Evolutionary conservation across 2,888 invertebrate genomes (phyloP).

Genomic region (Tenthredo amoena): DNA sequence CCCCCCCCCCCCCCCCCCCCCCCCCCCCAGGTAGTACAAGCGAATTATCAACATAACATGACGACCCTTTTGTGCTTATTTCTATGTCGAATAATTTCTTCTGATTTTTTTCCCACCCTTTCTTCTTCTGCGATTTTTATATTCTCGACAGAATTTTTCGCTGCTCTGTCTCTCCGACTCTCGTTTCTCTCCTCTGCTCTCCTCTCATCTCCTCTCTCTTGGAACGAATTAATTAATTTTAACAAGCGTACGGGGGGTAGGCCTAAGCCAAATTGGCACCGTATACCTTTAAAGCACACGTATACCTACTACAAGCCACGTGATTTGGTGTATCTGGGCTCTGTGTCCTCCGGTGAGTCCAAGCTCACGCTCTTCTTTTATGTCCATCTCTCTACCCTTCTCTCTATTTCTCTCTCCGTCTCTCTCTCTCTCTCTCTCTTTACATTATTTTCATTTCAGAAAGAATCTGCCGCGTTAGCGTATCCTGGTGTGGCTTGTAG

Average conservation of each 20-base stretch:
- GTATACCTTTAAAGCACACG: constrained; percentile 38
- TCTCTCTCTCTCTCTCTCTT: constrained; percentile 20
- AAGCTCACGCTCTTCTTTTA: constrained; percentile 36
- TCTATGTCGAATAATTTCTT: background rate
- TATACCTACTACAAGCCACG: background rate
- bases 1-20: background rate
- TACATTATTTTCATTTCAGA: constrained; percentile 49
- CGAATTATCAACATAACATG: background rate
- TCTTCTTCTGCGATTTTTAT: background rate
- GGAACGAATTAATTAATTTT: constrained; percentile 46
- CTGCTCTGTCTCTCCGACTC: background rate
- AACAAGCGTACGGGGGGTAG: constrained; percentile 45
- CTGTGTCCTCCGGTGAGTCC: constrained; percentile 19
- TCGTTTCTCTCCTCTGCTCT: background rate
- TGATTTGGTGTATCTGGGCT: constrained; percentile 8
- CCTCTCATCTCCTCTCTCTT: background rate
- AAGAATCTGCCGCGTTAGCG: constrained; percentile 42
- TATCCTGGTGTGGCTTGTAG: background rate
- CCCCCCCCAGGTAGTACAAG: background rate
- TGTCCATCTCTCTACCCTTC: background rate
- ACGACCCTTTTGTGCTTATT: background rate
- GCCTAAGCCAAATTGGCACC: constrained; percentile 49
- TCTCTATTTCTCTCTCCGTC: constrained; percentile 20
- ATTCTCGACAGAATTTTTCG: background rate
- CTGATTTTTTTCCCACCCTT: background rate